A percentile compares a stretch with the other conserved stretches of the same genome.
Conservation (phyloP, 1,140 invertebrate species). For the Papilio aristodemus region DNA sequence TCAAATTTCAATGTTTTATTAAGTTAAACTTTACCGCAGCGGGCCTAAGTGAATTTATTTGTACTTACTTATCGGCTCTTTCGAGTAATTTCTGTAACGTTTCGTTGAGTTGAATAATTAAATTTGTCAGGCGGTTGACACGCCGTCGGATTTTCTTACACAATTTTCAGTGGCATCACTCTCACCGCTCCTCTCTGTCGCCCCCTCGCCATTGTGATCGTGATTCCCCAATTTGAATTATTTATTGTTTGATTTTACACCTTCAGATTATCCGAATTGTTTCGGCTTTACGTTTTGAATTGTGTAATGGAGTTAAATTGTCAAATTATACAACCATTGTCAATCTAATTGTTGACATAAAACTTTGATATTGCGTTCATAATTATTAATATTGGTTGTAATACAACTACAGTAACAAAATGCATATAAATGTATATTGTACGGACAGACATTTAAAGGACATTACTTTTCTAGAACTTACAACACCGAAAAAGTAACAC, state of each 20-base stretch:
- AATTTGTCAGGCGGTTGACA: constrained; percentile 78
- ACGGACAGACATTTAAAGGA: too few relatives aligned
- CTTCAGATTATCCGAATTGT: constrained; percentile 47
- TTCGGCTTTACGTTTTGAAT: constrained; percentile 40
- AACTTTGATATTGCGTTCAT: constrained; percentile 23
- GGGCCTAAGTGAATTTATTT: constrained; percentile 78
- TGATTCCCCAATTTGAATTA: constrained; percentile 77
- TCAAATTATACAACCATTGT: constrained; percentile 36
- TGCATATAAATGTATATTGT: too few relatives aligned
- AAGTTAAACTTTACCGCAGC: constrained; percentile 78
- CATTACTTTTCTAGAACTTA: too few relatives aligned
- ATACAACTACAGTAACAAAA: too few relatives aligned
- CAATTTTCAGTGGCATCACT: constrained; percentile 69
- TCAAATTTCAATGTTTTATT: constrained; percentile 79
- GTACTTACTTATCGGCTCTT: constrained; percentile 77
- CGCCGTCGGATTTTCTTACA: constrained; percentile 69
- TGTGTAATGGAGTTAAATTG: constrained; percentile 39
- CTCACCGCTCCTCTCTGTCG: constrained; percentile 48
- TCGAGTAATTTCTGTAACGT: constrained; percentile 78
- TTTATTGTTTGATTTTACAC: constrained; percentile 77
- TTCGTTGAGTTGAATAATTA: constrained; percentile 79
- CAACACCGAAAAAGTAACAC: too few relatives aligned
- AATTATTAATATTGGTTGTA: not conserved
- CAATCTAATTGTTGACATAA: constrained; percentile 37
- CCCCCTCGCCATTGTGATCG: constrained; percentile 66